Base-by-base conservation (phyloP, 1,140 invertebrate genomes). In the Drosophila nebulosa region DNA sequence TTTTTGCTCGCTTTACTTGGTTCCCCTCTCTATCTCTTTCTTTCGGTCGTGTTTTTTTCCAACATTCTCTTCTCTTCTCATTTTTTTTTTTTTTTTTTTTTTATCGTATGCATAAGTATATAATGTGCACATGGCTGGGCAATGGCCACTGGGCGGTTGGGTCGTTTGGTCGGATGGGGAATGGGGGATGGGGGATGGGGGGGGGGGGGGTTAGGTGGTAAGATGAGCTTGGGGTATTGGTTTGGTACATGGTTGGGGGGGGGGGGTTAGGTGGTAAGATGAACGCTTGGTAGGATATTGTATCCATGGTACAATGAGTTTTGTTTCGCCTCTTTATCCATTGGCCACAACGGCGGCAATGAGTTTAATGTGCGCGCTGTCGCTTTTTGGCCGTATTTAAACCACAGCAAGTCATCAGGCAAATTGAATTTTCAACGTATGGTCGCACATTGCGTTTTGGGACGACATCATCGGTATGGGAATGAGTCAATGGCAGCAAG, bases 361-460 rank as follows among this genome's bases (percentile, higher is more conserved):
- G 81, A 86, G 85, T 80, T 85, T 89, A 85, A 84, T 85, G 80
- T 67, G 61, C 77, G 79, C 77, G 79, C 77, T 78, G 79, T 85
- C 80, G 81, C 69, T 80, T 85, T 85, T 80, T 85, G 81, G 74
- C 73, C 73, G 84, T 75, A 88, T 85, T 85, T 89, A 75, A 85
- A 80, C 80, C 85, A 79, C 80, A 85, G 85, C 80, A 84, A 89
- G 86, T 90, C 83, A 90, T 90, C 83, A 90, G 79, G 79, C 77
- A 90, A 90, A 90, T 90, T 90, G 86, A 90, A 90, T 90, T 90
- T 90, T 90, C 79, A 90, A 90, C 88, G 88, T 90, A 79, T 84
- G 79, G 78, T 76, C 78, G 74, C 75, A 74, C 75, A 78, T 73
- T 78, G 75, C 52, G 64, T 61, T 66, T 59, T 59, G 64, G 56